These are phyloP conservation scores for Bellardia pandia DNA, from an alignment of 2,888 invertebrate genomes.

Conservation along the genomic window DNA sequence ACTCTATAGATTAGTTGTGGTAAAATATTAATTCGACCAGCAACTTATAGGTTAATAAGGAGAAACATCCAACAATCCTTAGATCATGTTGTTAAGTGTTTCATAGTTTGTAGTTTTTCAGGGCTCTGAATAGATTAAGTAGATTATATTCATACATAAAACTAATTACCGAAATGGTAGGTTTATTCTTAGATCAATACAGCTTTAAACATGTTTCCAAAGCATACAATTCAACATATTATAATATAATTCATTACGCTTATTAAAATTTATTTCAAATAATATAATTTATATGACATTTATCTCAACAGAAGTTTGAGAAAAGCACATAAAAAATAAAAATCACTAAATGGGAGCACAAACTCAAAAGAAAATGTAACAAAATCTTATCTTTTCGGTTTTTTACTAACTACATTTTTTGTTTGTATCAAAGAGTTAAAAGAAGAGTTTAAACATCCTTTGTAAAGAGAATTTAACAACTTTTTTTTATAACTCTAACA, in stretches of 20 bases:
- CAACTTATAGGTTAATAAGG: no score
- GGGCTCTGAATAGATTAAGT: no score
- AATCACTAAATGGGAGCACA: conserved; percentile 2
- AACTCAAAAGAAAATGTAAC: conserved; percentile 1
- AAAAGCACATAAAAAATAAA: background rate
- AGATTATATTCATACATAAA: no score
- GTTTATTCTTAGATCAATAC: no score
- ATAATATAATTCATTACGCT: background rate
- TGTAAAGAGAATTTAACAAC: conserved; percentile 27
- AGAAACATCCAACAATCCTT: no score
- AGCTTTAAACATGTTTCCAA: no score
- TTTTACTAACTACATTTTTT: background rate
- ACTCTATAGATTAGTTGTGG: no score
- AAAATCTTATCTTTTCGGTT: conserved; percentile 57
- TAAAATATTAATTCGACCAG: no score
- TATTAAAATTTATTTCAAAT: background rate
- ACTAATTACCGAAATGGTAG: no score
- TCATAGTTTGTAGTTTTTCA: no score
- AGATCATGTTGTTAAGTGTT: no score
- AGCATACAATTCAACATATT: background rate
- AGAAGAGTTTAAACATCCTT: conserved; percentile 2
- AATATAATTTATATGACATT: conserved; percentile 42
- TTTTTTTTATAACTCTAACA: conserved; percentile 4
- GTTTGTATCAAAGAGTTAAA: conserved; percentile 39
- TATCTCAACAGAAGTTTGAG: conserved; percentile 25